These are phyloP conservation scores for Heterotilapia buettikoferi DNA, from an alignment of 2,113 vertebrate species.

Conservation along the genomic window DNA sequence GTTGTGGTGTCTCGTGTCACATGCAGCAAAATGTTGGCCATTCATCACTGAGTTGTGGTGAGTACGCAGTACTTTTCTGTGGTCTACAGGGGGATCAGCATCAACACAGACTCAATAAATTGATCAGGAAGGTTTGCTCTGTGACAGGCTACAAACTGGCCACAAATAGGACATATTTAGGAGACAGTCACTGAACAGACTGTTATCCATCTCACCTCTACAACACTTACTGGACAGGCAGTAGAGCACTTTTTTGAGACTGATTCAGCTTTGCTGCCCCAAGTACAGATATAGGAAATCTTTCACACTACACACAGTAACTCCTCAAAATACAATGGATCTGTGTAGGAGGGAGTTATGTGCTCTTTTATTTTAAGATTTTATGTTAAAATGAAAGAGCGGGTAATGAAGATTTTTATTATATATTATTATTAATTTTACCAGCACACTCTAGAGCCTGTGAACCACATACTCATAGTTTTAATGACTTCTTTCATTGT, in stretches of 20 bases:
- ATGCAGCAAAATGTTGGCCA: not conserved
- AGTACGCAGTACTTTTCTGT: not conserved
- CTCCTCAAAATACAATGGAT: not conserved
- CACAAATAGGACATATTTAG: not conserved
- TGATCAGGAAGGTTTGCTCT: not conserved
- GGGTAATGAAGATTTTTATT: not conserved
- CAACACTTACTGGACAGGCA: not conserved
- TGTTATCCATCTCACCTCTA: not conserved
- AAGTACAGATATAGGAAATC: not conserved
- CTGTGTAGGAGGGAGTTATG: not conserved
- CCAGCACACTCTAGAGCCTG: not conserved
- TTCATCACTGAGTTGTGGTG: not conserved
- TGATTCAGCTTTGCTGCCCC: not conserved
- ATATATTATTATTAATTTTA: not conserved
- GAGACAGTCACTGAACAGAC: not conserved
- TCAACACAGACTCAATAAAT: not conserved
- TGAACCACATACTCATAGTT: not conserved
- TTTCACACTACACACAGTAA: not conserved
- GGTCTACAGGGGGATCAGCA: not conserved
- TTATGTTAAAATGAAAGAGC: not conserved
- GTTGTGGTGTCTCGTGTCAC: not conserved
- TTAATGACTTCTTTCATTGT: not conserved
- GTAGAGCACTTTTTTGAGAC: not conserved
- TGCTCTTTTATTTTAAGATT: not conserved
- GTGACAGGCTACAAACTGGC: not conserved